These are phyloP conservation scores for Thalassarche chlororhynchos DNA, from an alignment of 2,113 vertebrate genomes.

Conservation along the genomic window DNA sequence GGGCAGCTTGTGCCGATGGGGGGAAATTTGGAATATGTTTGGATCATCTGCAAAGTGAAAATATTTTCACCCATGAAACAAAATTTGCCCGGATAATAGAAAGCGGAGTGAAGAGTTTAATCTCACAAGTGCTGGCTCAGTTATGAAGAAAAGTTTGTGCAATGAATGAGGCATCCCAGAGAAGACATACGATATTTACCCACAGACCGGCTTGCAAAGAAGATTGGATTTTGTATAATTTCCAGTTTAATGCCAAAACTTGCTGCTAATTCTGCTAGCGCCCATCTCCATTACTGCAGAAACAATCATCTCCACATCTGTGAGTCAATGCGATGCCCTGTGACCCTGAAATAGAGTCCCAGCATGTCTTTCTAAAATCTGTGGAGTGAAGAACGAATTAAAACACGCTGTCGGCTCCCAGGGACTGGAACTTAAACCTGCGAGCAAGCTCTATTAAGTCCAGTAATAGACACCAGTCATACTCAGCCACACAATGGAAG, in stretches of 20 bases:
- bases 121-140: not conserved
- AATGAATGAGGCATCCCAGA: not conserved
- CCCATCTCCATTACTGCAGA: not conserved
- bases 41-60: not conserved
- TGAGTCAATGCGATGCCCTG: not conserved
- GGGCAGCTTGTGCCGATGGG: not conserved
- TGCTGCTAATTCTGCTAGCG: not conserved
- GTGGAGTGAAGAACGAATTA: conserved; percentile 8
- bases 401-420: not conserved
- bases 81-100: not conserved
- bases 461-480: conserved; percentile 14
- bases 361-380: not conserved
- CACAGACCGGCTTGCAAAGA: not conserved
- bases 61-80: not conserved
- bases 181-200: not conserved
- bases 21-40: not conserved
- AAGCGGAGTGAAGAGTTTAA: not conserved
- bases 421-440: conserved; percentile 39
- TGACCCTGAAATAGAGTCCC: conserved; percentile 14
- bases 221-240: not conserved
- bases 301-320: not conserved
- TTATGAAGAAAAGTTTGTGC: not conserved
- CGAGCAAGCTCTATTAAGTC: conserved; percentile 54
- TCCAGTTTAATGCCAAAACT: not conserved
- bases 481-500: conserved; percentile 16